phyloP scores from a whole-genome alignment of 2,888 invertebrate species.

The Phymatocera aterrima region DNA sequence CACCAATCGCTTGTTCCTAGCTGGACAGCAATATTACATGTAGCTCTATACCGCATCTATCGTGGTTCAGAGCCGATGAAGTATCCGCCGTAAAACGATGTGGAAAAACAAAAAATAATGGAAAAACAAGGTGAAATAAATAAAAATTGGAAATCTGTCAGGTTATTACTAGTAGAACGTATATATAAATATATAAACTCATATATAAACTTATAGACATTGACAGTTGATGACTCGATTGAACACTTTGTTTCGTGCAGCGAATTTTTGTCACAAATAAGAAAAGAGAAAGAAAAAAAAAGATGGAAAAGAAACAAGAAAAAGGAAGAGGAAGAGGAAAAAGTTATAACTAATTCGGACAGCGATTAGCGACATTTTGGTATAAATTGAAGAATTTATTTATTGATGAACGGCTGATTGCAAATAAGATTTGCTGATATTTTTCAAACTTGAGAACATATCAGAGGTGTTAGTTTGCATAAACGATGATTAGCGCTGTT shows the following conservation, averaged over 20 bases:
- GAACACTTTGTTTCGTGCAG: no score
- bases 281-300: no score
- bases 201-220: no score
- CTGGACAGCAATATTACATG: background rate
- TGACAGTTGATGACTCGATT: no score
- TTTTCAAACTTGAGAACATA: background rate
- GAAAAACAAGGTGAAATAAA: background rate
- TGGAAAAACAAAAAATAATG: background rate
- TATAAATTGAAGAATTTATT: no score
- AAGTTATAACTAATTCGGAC: no score
- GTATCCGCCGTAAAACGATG: background rate
- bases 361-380: no score
- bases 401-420: background rate
- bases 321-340: background rate
- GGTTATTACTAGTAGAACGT: background rate
- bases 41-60: constrained; percentile 6
- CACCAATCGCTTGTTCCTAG: background rate
- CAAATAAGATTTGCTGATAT: background rate
- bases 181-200: background rate
- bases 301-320: no score
- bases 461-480: constrained; percentile 11
- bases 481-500: constrained; percentile 16
- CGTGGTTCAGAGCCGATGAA: background rate
- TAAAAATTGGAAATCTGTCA: background rate
- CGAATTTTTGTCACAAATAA: no score